Conservation (phyloP, 2,113 vertebrate genomes). For the Alligator sinensis region DNA sequence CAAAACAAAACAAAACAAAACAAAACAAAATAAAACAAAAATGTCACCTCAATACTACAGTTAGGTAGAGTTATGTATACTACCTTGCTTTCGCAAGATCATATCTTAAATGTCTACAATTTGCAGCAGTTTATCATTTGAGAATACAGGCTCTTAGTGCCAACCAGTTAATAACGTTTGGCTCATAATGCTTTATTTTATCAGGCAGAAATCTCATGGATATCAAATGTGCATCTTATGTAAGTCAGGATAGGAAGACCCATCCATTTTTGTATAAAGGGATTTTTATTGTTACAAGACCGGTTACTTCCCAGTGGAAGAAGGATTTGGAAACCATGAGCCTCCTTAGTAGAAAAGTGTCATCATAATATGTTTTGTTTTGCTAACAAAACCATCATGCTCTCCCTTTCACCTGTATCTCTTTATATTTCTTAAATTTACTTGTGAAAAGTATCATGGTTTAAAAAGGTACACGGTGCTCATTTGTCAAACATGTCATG, state of each 20-base stretch:
- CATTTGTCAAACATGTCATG: not conserved
- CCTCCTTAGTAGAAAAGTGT: not conserved
- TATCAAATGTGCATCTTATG: slow-evolving; percentile 2
- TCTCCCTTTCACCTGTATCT: too few species aligned
- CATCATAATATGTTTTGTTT: not conserved
- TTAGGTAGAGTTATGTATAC: too few species aligned
- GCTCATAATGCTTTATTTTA: not conserved
- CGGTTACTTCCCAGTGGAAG: not conserved
- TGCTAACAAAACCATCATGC: too few species aligned
- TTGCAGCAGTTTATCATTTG: not conserved
- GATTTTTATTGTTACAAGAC: not conserved
- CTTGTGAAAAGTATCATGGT: not conserved
- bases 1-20: not conserved
- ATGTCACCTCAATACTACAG: not conserved
- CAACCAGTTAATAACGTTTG: not conserved
- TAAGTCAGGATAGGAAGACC: not conserved
- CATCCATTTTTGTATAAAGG: not conserved
- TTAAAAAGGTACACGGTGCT: not conserved
- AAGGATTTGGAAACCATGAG: not conserved
- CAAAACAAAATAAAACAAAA: too few species aligned
- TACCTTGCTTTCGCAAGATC: not conserved
- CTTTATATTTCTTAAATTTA: not conserved
- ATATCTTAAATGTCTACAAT: not conserved
- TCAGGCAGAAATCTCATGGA: not conserved
- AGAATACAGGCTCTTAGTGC: not conserved